Percentiles rank a stretch among this genome's conserved stretches.
Conservation (phyloP, 2,888 invertebrate genomes). For the Mimachlamys varia region DNA sequence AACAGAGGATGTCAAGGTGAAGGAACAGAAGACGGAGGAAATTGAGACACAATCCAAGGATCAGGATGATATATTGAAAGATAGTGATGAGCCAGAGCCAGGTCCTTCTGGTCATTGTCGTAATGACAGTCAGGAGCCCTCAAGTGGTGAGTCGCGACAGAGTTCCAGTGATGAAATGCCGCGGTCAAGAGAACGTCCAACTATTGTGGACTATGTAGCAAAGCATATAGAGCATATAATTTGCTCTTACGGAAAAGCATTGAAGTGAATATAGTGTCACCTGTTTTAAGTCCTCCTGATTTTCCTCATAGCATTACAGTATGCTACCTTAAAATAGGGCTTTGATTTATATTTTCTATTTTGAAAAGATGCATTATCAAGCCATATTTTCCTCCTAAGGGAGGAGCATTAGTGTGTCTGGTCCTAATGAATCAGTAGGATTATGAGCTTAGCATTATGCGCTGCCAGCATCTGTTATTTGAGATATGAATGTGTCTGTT, state of each 20-base stretch:
- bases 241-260: slow-evolving; percentile 37
- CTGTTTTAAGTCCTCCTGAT: not conserved
- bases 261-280: slow-evolving; percentile 37
- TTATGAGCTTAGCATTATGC: slow-evolving; percentile 20
- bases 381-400: not conserved
- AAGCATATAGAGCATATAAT: slow-evolving; percentile 73
- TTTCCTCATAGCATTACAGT: slow-evolving; percentile 6
- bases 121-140: slow-evolving; percentile 37
- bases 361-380: not conserved
- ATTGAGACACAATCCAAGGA: slow-evolving; percentile 36
- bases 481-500: not conserved
- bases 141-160: slow-evolving; percentile 46
- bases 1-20: not conserved
- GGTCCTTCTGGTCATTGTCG: slow-evolving; percentile 2
- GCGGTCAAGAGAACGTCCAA: slow-evolving; percentile 65
- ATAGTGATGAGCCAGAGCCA: slow-evolving; percentile 35
- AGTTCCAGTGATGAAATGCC: slow-evolving; percentile 48
- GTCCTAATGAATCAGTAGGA: not conserved
- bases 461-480: not conserved
- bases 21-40: slow-evolving; percentile 23
- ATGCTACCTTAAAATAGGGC: not conserved
- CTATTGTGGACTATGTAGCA: slow-evolving; percentile 71
- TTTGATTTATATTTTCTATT: not conserved
- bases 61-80: slow-evolving; percentile 9
- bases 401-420: not conserved